Evolutionary conservation across 2,797 vertebrate genomes (phyloP).

Genomic region (Pseudochirops corinnae): DNA sequence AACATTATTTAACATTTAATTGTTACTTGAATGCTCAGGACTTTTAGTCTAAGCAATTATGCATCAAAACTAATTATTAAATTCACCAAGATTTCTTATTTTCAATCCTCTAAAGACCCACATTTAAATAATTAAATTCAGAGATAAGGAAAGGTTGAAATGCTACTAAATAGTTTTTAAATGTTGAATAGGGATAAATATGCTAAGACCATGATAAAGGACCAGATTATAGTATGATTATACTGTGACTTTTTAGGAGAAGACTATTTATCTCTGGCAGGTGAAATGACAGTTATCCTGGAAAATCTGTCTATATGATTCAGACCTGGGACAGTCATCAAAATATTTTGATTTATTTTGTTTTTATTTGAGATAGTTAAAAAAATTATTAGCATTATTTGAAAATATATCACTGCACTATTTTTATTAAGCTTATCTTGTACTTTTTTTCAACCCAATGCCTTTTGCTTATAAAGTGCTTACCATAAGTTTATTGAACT

Average conservation of each 20-base stretch:
- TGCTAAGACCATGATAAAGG: background rate
- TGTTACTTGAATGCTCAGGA: slow-evolving; percentile 70
- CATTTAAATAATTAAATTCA: slow-evolving; percentile 70
- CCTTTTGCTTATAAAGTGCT: slow-evolving; percentile 10
- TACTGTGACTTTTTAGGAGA: background rate
- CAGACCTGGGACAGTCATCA: background rate
- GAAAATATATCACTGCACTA: slow-evolving; percentile 23
- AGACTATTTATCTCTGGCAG: slow-evolving; percentile 8
- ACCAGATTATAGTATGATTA: slow-evolving; percentile 37
- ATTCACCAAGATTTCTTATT: slow-evolving; percentile 72
- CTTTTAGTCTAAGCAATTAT: slow-evolving; percentile 74
- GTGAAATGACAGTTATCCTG: slow-evolving; percentile 30
- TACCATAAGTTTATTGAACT: background rate
- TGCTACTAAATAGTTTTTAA: slow-evolving; percentile 63
- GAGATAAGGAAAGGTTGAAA: slow-evolving; percentile 67
- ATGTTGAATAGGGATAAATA: slow-evolving; percentile 50
- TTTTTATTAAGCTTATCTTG: slow-evolving; percentile 33
- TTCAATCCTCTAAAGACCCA: slow-evolving; percentile 60
- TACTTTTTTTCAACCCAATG: slow-evolving; percentile 31
- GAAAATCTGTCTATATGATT: background rate
- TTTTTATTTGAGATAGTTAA: slow-evolving; percentile 1
- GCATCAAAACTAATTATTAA: slow-evolving; percentile 71
- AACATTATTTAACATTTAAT: slow-evolving; percentile 78
- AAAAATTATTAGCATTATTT: slow-evolving; percentile 47
- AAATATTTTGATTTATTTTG: background rate